Percentiles rank a stretch among this genome's conserved stretches.
Evolutionary conservation across 2,888 invertebrate genomes (phyloP).

Genomic region (Dioctria linearis): DNA sequence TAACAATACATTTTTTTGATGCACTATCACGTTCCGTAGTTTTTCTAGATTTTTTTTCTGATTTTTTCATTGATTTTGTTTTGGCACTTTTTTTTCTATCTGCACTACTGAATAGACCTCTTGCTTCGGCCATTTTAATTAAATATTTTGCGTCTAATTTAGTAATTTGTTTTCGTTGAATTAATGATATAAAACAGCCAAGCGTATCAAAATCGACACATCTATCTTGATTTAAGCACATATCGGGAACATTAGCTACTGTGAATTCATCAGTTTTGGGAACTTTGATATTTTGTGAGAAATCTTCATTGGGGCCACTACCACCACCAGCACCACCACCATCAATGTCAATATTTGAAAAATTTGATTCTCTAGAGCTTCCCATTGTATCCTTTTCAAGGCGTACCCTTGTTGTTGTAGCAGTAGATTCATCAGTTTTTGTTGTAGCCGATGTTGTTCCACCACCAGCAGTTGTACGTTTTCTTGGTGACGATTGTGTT

Average conservation of each 20-base stretch:
- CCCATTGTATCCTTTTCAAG: constrained; percentile 15
- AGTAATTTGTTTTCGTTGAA: constrained; percentile 78
- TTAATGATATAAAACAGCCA: constrained; percentile 76
- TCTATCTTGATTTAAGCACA: constrained; percentile 73
- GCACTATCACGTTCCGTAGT: constrained; percentile 22
- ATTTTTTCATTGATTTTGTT: constrained; percentile 66
- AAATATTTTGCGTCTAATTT: constrained; percentile 86
- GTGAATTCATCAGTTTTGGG: constrained; percentile 75
- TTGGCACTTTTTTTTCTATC: constrained; percentile 69
- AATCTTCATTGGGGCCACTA: constrained; percentile 32
- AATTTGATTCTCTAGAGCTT: constrained; percentile 47
- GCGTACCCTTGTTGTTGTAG: neutral
- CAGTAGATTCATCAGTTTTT: constrained; percentile 52
- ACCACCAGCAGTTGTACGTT: constrained; percentile 59
- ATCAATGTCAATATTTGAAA: constrained; percentile 38
- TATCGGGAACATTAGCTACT: constrained; percentile 74
- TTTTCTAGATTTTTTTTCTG: constrained; percentile 64
- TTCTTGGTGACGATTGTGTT: constrained; percentile 63
- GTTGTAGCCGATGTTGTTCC: constrained; percentile 45
- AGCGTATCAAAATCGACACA: constrained; percentile 71
- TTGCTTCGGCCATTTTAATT: constrained; percentile 86
- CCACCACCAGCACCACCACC: neutral
- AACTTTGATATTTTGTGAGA: constrained; percentile 54
- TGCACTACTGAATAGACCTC: constrained; percentile 81
- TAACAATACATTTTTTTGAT: constrained; percentile 43